Conservation (phyloP, 2,888 invertebrate genomes). For the Andrena trimmerana region DNA sequence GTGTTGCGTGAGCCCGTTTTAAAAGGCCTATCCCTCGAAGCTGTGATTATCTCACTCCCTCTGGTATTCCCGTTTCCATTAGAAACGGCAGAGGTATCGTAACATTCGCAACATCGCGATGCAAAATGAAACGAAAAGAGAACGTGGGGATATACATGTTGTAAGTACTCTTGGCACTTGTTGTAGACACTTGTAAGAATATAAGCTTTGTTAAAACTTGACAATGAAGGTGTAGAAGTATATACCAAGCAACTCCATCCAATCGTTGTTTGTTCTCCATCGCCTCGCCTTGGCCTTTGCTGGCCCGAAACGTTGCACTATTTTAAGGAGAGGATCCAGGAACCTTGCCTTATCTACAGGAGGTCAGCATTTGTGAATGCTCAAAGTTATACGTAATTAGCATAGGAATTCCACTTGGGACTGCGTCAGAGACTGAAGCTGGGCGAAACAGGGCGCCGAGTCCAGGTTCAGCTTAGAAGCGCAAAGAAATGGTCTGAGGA, state of each 20-base stretch:
- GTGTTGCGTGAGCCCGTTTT: slow-evolving; percentile 8
- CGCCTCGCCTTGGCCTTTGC: too few species aligned
- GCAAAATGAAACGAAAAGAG: too few species aligned
- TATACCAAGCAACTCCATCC: too few species aligned
- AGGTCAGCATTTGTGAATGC: slow-evolving; percentile 1
- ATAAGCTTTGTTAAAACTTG: too few species aligned
- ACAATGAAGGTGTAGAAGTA: too few species aligned
- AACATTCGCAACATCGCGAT: neutral
- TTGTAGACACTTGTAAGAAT: too few species aligned
- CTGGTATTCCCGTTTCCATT: neutral
- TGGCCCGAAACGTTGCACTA: too few species aligned
- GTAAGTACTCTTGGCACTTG: too few species aligned
- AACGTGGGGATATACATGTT: too few species aligned
- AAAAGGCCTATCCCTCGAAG: neutral
- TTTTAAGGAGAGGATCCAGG: neutral
- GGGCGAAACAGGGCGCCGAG: neutral
- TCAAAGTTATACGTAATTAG: neutral
- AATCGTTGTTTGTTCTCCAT: too few species aligned
- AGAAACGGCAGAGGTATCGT: neutral
- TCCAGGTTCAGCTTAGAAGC: neutral
- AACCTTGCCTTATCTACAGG: neutral
- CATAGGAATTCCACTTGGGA: neutral
- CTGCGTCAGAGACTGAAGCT: neutral
- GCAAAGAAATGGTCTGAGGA: neutral
- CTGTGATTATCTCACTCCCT: neutral